Conservation (phyloP, 2,797 vertebrate genomes). For the Yasuhikotakia modesta region DNA sequence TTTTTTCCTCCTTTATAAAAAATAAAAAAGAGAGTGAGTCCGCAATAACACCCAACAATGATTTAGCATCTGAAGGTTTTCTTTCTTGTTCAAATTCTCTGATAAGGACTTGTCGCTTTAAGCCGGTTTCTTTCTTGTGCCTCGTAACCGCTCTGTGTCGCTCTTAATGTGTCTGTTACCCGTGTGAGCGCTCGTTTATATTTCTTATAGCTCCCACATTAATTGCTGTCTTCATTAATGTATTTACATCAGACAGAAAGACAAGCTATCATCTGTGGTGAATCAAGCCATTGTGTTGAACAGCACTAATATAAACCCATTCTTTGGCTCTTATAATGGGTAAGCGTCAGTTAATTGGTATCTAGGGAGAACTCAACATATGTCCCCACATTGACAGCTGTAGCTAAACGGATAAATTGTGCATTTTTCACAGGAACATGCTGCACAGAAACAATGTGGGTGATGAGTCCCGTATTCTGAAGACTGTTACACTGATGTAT, state of each 20-base stretch:
- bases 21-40: constrained; percentile 65
- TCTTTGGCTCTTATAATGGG: constrained; percentile 30
- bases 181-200: constrained; percentile 32
- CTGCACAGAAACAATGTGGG: constrained; percentile 2
- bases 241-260: constrained; percentile 50
- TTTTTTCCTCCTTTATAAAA: constrained; percentile 70
- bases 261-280: constrained; percentile 44
- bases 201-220: constrained; percentile 46
- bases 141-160: constrained; percentile 63
- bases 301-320: constrained; percentile 44
- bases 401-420: constrained; percentile 25
- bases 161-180: constrained; percentile 43
- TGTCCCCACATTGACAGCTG: constrained; percentile 51
- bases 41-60: constrained; percentile 79
- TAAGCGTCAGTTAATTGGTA: constrained; percentile 57
- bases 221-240: constrained; percentile 58
- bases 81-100: constrained; percentile 73
- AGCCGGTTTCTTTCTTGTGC: constrained; percentile 71
- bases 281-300: constrained; percentile 42
- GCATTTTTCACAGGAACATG: constrained; percentile 12
- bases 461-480: not conserved
- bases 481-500: not conserved
- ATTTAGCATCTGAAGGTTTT: constrained; percentile 80
- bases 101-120: constrained; percentile 63
- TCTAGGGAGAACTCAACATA: constrained; percentile 55